Evolutionary conservation across 2,888 invertebrate genomes (phyloP), one percentile per base, ranked within the genome.

Genomic region (Aphrophora alni): DNA sequence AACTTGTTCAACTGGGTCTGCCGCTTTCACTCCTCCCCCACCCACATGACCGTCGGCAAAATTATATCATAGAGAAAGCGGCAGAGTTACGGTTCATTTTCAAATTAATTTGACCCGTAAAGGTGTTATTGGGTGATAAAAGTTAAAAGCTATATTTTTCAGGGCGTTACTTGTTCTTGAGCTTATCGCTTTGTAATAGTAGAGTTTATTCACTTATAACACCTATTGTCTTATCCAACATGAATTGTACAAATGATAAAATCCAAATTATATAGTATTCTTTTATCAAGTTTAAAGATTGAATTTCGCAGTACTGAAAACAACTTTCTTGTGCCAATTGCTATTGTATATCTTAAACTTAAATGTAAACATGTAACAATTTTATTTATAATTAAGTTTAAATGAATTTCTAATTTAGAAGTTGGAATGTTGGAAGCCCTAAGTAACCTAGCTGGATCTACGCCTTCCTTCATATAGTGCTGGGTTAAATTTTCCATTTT

Each of bases 121-220:
- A 59, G n/a, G 59, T 59, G 59, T 59, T 21, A 59, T 59, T 59
- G 59, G 59, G 59, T 59, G 59, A 59, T 59, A 59, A 59, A 59
- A 59, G 2, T 3, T 59, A 59, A 44, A 44, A 59, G 21, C 59
- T 59, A 59, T 59, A 14, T n/a, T 59, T 59, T 59, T 10, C 59
- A 59, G 59, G 59, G 59, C 59, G 59, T 59, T 59, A 59, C 59
- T 59, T 3, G 59, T 59, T 59, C 59, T n/a, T 59, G 12, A 17
- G 17, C 14, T 33, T 33, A 33, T 33, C 33, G 10, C 33, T 14
- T 44, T 44, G 44, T 21, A 59, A 59, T 59, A 21, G 5, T 21
- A 3, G 21, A 21, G 21, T 21, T 59, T 21, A 21, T 21, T 21
- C 59, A 59, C 59, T 59, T 59, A 21, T 59, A 59, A 21, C 21